A percentile compares a stretch with the other conserved stretches of the same genome.
These are phyloP conservation scores for Miniopterus natalensis DNA, from an alignment of 2,113 vertebrate species.

Conservation along the genomic window DNA sequence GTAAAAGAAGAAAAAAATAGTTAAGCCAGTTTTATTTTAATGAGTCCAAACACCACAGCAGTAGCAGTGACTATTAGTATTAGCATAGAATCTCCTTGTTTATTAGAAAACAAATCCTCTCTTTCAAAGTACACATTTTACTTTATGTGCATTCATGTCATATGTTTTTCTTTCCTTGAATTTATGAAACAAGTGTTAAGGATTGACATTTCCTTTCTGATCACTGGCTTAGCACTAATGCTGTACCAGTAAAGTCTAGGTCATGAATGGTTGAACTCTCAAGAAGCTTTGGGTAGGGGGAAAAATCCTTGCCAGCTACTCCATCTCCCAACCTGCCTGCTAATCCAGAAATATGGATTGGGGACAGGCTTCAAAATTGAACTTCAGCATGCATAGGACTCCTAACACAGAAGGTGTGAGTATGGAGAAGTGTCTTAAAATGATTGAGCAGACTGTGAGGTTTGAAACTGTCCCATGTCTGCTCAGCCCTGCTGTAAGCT, in stretches of 20 bases:
- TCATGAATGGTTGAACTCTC: constrained; percentile 59
- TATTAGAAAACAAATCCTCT: constrained; percentile 36
- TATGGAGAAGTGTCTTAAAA: background rate
- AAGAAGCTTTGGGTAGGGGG: constrained; percentile 53
- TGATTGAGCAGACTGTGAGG: background rate
- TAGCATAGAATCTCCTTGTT: constrained; percentile 34
- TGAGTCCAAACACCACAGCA: background rate
- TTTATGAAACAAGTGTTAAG: constrained; percentile 45
- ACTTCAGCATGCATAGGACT: background rate
- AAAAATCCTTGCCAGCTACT: background rate
- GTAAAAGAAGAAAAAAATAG: constrained; percentile 5
- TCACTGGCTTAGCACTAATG: constrained; percentile 58
- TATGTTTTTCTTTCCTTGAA: constrained; percentile 52
- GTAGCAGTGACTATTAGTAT: background rate
- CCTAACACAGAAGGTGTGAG: background rate
- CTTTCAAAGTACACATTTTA: constrained; percentile 24
- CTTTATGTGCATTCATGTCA: background rate
- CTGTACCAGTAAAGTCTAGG: constrained; percentile 22
- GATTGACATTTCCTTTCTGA: constrained; percentile 66
- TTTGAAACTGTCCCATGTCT: background rate
- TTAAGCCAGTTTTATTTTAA: constrained; percentile 39
- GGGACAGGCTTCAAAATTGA: constrained; percentile 12
- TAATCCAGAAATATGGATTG: constrained; percentile 42
- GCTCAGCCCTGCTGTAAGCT: background rate
- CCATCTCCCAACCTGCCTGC: constrained; percentile 21